These are phyloP conservation scores for Coregonus clupeaformis DNA, from an alignment of 2,113 vertebrate species.

Conservation along the genomic window DNA sequence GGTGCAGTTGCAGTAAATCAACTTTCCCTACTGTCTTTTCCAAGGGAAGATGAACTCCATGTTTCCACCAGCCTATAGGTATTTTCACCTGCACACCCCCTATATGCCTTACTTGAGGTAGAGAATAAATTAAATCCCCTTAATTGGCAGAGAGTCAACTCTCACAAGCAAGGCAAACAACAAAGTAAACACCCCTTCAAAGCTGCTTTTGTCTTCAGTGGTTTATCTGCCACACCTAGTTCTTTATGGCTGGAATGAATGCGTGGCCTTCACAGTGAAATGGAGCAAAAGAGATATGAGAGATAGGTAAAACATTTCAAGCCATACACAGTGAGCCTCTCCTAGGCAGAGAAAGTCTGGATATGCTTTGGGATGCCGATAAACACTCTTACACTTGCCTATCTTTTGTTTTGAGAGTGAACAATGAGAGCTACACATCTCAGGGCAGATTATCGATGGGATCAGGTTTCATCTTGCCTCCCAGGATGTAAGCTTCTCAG, in stretches of 20 bases:
- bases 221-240: slow-evolving; percentile 58
- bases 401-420: not conserved
- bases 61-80: not conserved
- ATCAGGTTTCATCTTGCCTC: not conserved
- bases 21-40: slow-evolving; percentile 13
- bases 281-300: slow-evolving; percentile 15
- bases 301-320: slow-evolving; percentile 27
- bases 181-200: slow-evolving; percentile 24
- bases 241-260: slow-evolving; percentile 44
- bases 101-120: not conserved
- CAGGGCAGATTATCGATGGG: not conserved
- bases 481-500: not conserved
- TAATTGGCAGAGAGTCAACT: not conserved
- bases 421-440: not conserved
- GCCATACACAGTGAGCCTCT: not conserved
- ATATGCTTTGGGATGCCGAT: not conserved
- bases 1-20: slow-evolving; percentile 17
- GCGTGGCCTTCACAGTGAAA: slow-evolving; percentile 32
- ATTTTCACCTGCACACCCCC: not conserved
- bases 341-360: not conserved
- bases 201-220: slow-evolving; percentile 43
- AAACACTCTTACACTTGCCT: not conserved
- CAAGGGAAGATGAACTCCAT: not conserved
- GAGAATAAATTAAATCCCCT: not conserved
- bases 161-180: slow-evolving; percentile 5